These are phyloP conservation scores for Scaptomyza flava DNA, from an alignment of 2,888 invertebrate species.

Conservation along the genomic window DNA sequence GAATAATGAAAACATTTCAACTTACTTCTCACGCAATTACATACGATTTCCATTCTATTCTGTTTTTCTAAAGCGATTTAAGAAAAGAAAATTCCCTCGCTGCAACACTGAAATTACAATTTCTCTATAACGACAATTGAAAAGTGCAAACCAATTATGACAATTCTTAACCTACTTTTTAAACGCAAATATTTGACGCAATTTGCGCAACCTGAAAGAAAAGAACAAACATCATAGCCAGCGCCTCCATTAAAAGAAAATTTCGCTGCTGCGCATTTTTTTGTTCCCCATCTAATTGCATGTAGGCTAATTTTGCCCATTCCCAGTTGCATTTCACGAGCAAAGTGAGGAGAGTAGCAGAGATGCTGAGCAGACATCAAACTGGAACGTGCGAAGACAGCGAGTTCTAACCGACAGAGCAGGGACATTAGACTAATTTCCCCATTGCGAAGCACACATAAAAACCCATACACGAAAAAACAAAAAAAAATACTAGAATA, in stretches of 20 bases:
- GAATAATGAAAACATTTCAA: constrained; percentile 6
- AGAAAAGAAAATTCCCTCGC: constrained; percentile 27
- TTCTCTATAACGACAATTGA: constrained; percentile 41
- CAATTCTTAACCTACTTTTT: constrained; percentile 69
- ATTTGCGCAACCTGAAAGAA: constrained; percentile 52
- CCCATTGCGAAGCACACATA: constrained; percentile 5
- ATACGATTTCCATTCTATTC: constrained; percentile 4
- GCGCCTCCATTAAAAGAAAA: constrained; percentile 61
- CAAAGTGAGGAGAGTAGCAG: constrained; percentile 11
- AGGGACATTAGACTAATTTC: constrained; percentile 32
- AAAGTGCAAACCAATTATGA: constrained; percentile 61
- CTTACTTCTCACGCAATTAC: constrained; percentile 50
- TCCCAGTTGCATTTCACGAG: constrained; percentile 49
- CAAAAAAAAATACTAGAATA: neutral
- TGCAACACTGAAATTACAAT: constrained; percentile 43
- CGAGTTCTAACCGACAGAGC: neutral
- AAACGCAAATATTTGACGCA: constrained; percentile 52
- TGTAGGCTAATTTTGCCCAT: constrained; percentile 63
- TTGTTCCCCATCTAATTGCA: constrained; percentile 60
- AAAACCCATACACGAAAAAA: neutral
- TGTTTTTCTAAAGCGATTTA: constrained; percentile 6
- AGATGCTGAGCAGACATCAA: constrained; percentile 20
- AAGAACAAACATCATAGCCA: constrained; percentile 31
- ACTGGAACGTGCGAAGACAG: constrained; percentile 68
- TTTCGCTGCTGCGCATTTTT: constrained; percentile 40